These are phyloP conservation scores for Tortrix viridana DNA, from an alignment of 2,888 invertebrate species.

Conservation along the genomic window DNA sequence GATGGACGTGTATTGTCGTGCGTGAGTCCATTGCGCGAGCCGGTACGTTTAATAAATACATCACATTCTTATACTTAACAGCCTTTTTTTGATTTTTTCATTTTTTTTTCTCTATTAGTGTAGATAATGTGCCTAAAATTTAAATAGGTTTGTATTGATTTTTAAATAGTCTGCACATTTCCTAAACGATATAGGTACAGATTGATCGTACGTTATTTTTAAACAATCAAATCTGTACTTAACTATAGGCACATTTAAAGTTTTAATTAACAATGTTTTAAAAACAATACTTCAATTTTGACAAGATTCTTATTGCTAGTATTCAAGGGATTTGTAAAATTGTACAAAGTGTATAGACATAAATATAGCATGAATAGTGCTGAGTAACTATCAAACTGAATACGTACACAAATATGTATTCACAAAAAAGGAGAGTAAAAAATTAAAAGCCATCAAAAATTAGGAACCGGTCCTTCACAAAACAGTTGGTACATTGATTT, in stretches of 20 bases:
- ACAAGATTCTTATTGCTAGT: not conserved
- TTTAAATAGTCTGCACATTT: conserved; percentile 15
- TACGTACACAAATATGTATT: too few relatives aligned
- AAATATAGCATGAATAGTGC: too few relatives aligned
- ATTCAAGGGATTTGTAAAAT: conserved; percentile 14
- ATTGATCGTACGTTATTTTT: conserved; percentile 25
- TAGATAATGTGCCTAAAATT: conserved; percentile 22
- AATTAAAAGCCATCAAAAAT: too few relatives aligned
- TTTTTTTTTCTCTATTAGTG: conserved; percentile 50
- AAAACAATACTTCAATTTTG: conserved; percentile 13
- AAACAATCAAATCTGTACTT: conserved; percentile 12
- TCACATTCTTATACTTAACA: conserved; percentile 73
- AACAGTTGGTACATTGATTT: too few relatives aligned
- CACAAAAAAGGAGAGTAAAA: too few relatives aligned
- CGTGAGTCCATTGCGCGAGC: conserved; percentile 67
- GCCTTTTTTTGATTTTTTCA: conserved; percentile 75
- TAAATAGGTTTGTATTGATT: conserved; percentile 1
- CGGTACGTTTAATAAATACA: conserved; percentile 68
- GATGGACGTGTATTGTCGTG: conserved; percentile 30
- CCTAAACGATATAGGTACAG: conserved; percentile 11
- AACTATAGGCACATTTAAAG: conserved; percentile 1
- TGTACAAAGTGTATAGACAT: conserved; percentile 1
- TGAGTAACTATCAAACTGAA: too few relatives aligned
- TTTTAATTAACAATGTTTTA: not conserved
- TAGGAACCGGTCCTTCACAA: too few relatives aligned